A percentile compares a stretch with the other conserved stretches of the same genome.
These are phyloP conservation scores for Nephrotoma guestfalica DNA, from an alignment of 2,888 invertebrate species.

Conservation along the genomic window DNA sequence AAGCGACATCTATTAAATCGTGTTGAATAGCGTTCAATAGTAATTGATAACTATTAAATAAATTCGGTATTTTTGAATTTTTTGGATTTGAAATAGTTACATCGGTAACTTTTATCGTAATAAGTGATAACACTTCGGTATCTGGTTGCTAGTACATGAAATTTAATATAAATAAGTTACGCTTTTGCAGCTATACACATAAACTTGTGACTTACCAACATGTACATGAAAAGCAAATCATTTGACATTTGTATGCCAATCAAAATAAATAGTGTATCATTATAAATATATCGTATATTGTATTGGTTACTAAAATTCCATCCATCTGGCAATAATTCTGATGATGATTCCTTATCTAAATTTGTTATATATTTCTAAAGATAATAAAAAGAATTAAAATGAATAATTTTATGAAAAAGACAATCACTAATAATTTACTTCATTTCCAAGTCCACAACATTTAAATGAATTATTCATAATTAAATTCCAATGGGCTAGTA, in stretches of 20 bases:
- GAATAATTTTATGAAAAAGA: background rate
- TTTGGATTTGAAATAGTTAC: background rate
- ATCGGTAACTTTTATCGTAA: background rate
- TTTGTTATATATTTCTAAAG: background rate
- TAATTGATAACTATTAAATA: background rate
- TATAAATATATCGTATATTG: background rate
- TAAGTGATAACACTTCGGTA: background rate
- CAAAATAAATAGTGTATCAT: background rate
- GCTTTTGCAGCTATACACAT: background rate
- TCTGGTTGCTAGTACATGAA: background rate
- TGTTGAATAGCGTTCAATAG: background rate
- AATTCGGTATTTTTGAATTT: background rate
- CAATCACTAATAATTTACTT: background rate
- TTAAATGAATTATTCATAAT: background rate
- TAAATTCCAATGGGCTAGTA: background rate
- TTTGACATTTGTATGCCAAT: background rate
- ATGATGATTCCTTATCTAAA: background rate
- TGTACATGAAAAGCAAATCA: background rate
- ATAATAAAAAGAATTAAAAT: background rate
- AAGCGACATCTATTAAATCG: background rate
- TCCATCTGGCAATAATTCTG: background rate
- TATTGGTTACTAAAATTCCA: background rate
- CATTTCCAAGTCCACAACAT: background rate
- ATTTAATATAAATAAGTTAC: background rate
- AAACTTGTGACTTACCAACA: background rate